Conservation (phyloP, 2,888 invertebrate genomes). For the Cheilosia grossa region DNA sequence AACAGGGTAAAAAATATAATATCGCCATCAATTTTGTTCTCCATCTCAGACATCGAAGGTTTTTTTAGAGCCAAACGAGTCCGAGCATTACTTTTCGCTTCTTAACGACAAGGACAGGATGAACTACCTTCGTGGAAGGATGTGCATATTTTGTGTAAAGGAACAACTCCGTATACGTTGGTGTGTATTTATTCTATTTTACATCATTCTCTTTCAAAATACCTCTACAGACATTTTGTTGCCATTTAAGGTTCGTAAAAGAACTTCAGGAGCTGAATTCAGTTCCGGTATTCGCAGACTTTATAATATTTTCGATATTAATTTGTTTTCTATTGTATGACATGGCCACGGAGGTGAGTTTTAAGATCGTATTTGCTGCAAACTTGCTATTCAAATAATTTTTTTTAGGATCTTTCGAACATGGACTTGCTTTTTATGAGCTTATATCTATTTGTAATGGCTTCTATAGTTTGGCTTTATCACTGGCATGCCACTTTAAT, state of each 20-base stretch:
- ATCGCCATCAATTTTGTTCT: too few species aligned
- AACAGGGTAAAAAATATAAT: too few species aligned
- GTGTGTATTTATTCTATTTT: constrained; percentile 28
- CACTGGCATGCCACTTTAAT: constrained; percentile 80
- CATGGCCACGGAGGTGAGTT: constrained; percentile 77
- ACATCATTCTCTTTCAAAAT: too few species aligned
- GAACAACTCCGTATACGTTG: constrained; percentile 78
- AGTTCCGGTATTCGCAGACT: constrained; percentile 79
- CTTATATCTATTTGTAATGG: constrained; percentile 78
- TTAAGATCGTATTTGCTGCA: too few species aligned
- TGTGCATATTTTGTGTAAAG: constrained; percentile 76
- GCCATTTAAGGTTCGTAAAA: constrained; percentile 64
- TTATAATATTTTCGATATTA: constrained; percentile 79
- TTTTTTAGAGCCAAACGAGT: constrained; percentile 22
- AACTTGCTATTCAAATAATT: neutral
- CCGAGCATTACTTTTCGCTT: neutral
- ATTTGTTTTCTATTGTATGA: constrained; percentile 80
- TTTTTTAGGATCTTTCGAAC: constrained; percentile 75
- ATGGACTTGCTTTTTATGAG: constrained; percentile 79
- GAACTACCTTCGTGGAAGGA: constrained; percentile 74
- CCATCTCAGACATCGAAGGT: constrained; percentile 41
- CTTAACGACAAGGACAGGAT: constrained; percentile 23
- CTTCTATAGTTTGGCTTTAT: constrained; percentile 78
- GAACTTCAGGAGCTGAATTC: constrained; percentile 77
- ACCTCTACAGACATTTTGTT: neutral